A percentile compares a stretch with the other conserved stretches of the same genome.
phyloP scores from a whole-genome alignment of 2,797 vertebrate genomes.

The Alfaro cultratus region DNA sequence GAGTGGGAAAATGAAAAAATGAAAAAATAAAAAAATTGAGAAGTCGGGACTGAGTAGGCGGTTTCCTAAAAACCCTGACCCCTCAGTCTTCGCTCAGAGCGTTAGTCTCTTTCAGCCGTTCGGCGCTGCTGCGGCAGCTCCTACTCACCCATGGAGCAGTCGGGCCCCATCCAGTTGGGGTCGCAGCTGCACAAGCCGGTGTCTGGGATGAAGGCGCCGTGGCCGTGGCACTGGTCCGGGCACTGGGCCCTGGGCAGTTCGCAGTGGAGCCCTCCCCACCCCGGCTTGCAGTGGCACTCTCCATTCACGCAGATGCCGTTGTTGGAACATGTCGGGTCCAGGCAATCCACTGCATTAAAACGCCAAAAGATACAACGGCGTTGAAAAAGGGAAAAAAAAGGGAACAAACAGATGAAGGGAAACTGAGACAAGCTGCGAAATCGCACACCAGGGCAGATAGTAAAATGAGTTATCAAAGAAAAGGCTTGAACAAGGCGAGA shows the following conservation, averaged over 20 bases:
- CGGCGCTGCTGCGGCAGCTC: neutral
- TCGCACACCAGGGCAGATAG: conserved; percentile 23
- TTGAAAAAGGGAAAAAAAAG: neutral
- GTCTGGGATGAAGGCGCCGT: conserved; percentile 96
- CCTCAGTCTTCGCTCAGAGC: neutral
- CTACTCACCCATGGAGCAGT: conserved; percentile 94
- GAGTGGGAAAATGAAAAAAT: conserved; percentile 8
- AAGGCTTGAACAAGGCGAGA: conserved; percentile 20
- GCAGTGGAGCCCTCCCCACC: conserved; percentile 95
- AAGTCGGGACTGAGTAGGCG: conserved; percentile 11
- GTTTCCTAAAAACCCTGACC: conserved; percentile 21
- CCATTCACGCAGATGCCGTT: conserved; percentile 96
- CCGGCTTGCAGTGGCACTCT: conserved; percentile 96
- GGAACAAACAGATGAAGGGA: conserved; percentile 28
- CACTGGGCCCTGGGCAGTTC: conserved; percentile 95
- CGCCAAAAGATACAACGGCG: conserved; percentile 18
- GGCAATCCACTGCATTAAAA: conserved; percentile 88
- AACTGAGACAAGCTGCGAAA: conserved; percentile 24
- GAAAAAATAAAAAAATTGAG: neutral
- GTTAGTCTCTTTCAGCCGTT: neutral
- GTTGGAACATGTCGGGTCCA: conserved; percentile 95
- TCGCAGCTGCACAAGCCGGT: conserved; percentile 97
- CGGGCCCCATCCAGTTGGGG: conserved; percentile 98
- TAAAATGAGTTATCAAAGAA: conserved; percentile 34
- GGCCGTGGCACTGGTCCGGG: conserved; percentile 97